These are phyloP conservation scores for Molanna angustata DNA, from an alignment of 2,888 invertebrate genomes.

Conservation along the genomic window DNA sequence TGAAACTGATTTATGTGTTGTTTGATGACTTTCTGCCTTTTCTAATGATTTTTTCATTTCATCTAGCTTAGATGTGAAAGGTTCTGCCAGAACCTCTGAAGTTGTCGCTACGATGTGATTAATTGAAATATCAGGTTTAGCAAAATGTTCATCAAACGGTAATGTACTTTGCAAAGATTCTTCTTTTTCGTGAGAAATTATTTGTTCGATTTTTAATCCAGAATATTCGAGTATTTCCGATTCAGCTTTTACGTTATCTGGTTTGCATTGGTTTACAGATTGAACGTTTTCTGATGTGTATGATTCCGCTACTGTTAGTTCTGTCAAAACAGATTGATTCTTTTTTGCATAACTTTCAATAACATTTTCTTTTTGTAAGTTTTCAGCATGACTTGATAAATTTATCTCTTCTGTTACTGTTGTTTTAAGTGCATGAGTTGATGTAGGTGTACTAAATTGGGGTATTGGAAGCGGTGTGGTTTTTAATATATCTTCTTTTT, in stretches of 20 bases:
- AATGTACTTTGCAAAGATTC: conserved; percentile 43
- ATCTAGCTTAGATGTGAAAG: conserved; percentile 40
- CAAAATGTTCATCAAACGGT: conserved; percentile 47
- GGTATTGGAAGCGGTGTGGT: conserved; percentile 39
- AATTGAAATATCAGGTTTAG: conserved; percentile 51
- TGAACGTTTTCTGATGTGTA: conserved; percentile 53
- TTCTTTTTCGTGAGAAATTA: conserved; percentile 52
- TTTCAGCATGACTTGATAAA: conserved; percentile 44
- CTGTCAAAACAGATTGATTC: conserved; percentile 45
- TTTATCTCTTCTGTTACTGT: conserved; percentile 48
- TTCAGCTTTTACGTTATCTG: conserved; percentile 54
- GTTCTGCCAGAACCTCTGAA: conserved; percentile 48
- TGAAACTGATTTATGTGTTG: conserved; percentile 22
- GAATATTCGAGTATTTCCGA: conserved; percentile 56
- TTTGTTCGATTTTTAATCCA: conserved; percentile 59
- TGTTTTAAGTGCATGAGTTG: conserved; percentile 47
- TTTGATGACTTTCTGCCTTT: conserved; percentile 39
- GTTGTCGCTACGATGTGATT: conserved; percentile 53
- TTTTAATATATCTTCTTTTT: conserved; percentile 61
- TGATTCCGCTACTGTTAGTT: conserved; percentile 45
- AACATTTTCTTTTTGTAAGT: conserved; percentile 36
- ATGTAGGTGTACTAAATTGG: conserved; percentile 38
- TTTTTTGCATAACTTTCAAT: conserved; percentile 37
- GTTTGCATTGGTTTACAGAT: conserved; percentile 54
- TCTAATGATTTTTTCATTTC: conserved; percentile 37